Evolutionary conservation across 2,113 vertebrate genomes (phyloP), one percentile per base, ranked within the genome.

Genomic region (Australoheros scitulus): DNA sequence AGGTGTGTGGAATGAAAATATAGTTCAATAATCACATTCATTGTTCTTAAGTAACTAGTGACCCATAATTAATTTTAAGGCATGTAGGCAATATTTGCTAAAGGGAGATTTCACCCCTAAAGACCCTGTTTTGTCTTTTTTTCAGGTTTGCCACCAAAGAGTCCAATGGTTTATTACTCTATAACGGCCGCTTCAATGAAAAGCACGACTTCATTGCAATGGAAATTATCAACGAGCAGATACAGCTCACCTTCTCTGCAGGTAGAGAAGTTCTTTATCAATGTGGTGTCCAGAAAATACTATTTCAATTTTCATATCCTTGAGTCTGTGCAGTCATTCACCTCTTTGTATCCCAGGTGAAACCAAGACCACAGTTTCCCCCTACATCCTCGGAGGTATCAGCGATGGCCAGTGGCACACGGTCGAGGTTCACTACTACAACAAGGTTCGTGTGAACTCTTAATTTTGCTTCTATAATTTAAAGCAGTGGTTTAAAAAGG

Each of bases 191-290:
- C 87, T 99, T 99, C 93, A 99, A 99, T 0, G 97, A 98, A 90
- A 97, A 97, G 55, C 98, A 99, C 3, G 98, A 99, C 93, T 99
- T 99, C 2, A 96, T 99, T 65, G 97, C 98, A 3, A 92, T 99
- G 77, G 98, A 99, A 92, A 97, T 99, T 68, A 96, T 98, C 79
- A 94, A 95, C 0, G 96, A 97, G 85, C 98, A 99, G 95, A 93
- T 99, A 52, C 98, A 99, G 95, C 95, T 99, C 82, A 99, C 97
- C 85, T 99, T 98, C 94, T 99, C 98, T 1, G 98, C 98, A 96
- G 98, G 97, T 98, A 90, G 20, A 15, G 34, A 52, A 74, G 13
- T 61, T 11, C 13, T 14, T 34, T 5, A 57, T 38, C 32, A 24
- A 1, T 38, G 41, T 61, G 68, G 17, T 34, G 47, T 55, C 55